These are phyloP conservation scores for Eustalomyia histrio DNA, from an alignment of 2,888 invertebrate species.

Conservation along the genomic window DNA sequence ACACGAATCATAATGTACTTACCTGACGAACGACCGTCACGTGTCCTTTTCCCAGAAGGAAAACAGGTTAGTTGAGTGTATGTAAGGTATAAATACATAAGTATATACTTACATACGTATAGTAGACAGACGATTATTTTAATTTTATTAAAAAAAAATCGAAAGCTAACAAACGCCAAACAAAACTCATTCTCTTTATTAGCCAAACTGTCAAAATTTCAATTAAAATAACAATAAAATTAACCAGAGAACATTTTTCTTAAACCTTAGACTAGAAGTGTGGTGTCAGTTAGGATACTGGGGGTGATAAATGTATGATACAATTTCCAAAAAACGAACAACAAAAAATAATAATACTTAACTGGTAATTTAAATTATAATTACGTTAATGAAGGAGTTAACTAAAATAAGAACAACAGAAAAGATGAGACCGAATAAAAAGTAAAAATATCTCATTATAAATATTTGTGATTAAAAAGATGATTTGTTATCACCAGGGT, in stretches of 20 bases:
- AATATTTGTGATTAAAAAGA: neutral
- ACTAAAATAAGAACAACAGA: constrained; percentile 33
- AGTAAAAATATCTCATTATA: neutral
- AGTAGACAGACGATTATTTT: constrained; percentile 50
- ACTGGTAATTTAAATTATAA: constrained; percentile 67
- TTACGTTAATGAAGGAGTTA: constrained; percentile 63
- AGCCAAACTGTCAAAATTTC: constrained; percentile 65
- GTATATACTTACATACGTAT: constrained; percentile 1
- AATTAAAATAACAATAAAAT: constrained; percentile 66
- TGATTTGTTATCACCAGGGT: neutral
- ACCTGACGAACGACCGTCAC: constrained; percentile 78
- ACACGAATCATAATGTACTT: constrained; percentile 78
- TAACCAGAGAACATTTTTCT: constrained; percentile 57
- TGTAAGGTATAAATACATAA: neutral
- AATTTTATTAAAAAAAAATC: constrained; percentile 60
- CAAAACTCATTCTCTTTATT: constrained; percentile 60
- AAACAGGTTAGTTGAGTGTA: constrained; percentile 71
- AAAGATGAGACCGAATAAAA: constrained; percentile 11
- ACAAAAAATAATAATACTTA: constrained; percentile 67
- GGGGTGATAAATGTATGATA: constrained; percentile 64
- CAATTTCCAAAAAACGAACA: constrained; percentile 67
- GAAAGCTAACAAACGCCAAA: constrained; percentile 59
- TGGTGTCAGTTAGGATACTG: constrained; percentile 27
- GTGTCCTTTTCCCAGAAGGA: constrained; percentile 78
- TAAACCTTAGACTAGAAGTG: constrained; percentile 20